Percentiles rank a stretch among this genome's conserved stretches.
Conservation (phyloP, 2,888 invertebrate species). For the Dynastes tityus region DNA sequence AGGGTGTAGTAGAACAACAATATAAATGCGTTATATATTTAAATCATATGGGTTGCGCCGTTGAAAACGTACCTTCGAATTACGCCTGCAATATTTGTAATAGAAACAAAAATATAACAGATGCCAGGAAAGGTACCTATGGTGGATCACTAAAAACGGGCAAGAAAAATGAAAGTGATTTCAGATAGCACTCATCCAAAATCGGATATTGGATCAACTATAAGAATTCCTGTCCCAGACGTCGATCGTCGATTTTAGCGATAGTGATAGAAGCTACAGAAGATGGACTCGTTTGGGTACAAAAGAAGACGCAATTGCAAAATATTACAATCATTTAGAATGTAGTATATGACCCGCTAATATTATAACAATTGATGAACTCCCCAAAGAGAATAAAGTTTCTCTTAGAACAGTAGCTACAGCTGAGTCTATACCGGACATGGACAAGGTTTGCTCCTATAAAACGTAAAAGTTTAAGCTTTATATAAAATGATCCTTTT, state of each 20-base stretch:
- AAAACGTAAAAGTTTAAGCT: too few species aligned
- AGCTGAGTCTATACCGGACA: too few species aligned
- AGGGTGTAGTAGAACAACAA: neutral
- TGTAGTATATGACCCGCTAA: neutral
- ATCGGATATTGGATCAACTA: constrained; percentile 51
- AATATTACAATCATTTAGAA: neutral
- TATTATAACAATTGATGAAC: too few species aligned
- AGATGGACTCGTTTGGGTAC: constrained; percentile 53
- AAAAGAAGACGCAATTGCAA: constrained; percentile 8
- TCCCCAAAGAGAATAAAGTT: too few species aligned
- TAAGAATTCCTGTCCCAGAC: constrained; percentile 53
- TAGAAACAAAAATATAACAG: constrained; percentile 1
- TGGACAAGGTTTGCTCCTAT: too few species aligned
- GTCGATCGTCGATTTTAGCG: constrained; percentile 54
- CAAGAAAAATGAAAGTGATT: constrained; percentile 30
- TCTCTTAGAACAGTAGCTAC: too few species aligned
- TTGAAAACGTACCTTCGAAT: neutral
- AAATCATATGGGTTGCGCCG: too few species aligned
- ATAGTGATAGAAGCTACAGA: constrained; percentile 54
- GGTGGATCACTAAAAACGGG: constrained; percentile 44
- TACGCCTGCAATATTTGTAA: neutral
- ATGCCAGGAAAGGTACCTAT: constrained; percentile 2
- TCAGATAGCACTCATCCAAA: neutral
- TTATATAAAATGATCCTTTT: too few species aligned
- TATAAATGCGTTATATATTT: neutral